Evolutionary conservation across 2,797 vertebrate species (phyloP), one percentile per base, ranked within the genome.

Genomic region (Otolemur crassicaudatus): DNA sequence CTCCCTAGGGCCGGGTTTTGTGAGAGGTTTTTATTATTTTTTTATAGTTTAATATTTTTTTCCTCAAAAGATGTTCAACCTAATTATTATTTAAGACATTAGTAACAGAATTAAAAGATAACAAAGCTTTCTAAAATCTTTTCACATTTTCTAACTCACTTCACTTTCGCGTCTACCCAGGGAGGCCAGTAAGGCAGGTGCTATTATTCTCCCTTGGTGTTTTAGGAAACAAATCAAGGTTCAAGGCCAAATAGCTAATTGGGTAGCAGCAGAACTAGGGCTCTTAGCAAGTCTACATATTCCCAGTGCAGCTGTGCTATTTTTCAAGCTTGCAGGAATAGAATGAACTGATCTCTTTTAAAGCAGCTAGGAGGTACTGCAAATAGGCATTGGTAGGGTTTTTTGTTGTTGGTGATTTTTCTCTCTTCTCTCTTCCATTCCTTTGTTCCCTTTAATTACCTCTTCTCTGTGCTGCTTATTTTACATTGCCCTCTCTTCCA

Each of bases 31-130:
- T 31, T 31, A 12, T 53, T 53, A 40, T 53, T 53, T 16, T 53
- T 53, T 53, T 53, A 14, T 29, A 25, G 22, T 73, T 76, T 31
- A 70, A 10, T 63, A 17, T n/a, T 80, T 37, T 88, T 93, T 94
- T 63, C 23, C 56, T 56, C 27, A n/a, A 58, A 85, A 43, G 17
- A 34, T 56, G n/a, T 63, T 87, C 75, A 63, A n/a, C 11, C 7
- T 76, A 65, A 80, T 70, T 86, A 34, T 93, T 85, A 14, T 75
- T 91, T 75, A 40, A 77, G n/a, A 83, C 37, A 2, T 94, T 73
- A 87, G 40, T 23, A 82, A 67, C 49, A 1, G 1, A 49, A 72
- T 81, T 79, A 9, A 46, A 84, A 69, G 56, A 67, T 3, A 49
- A 58, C 40, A 25, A 34, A 56, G 25, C 12, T 34, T 69, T 56